Evolutionary conservation across 2,113 vertebrate genomes (phyloP).

Genomic region (Gallinago paraguaiae): DNA sequence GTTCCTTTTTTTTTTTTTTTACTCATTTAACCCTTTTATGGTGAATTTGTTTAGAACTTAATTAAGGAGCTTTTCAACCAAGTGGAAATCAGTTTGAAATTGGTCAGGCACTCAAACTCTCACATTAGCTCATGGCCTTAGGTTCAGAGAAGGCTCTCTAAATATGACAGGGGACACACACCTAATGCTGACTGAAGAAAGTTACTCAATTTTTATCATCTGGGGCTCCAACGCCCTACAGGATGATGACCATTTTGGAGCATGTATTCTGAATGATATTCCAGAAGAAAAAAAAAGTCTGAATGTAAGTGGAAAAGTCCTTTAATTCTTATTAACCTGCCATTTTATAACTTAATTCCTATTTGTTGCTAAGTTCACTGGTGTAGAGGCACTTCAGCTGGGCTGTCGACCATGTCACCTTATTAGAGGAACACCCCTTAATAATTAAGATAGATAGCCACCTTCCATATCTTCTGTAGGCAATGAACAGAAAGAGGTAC

Average conservation of each 20-base stretch:
- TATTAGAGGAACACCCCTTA: neutral
- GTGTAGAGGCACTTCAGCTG: neutral
- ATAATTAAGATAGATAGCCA: neutral
- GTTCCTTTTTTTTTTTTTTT: neutral
- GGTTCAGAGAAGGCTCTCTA: neutral
- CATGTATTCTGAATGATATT: neutral
- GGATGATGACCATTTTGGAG: neutral
- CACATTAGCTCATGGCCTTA: neutral
- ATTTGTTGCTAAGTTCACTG: neutral
- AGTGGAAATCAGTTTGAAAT: neutral
- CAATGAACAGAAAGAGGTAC: neutral
- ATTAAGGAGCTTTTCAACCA: neutral
- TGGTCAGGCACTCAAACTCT: neutral
- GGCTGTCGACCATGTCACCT: neutral
- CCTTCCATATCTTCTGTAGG: neutral
- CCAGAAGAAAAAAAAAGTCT: neutral
- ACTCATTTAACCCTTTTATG: neutral
- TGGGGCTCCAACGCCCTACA: neutral
- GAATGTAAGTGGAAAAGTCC: neutral
- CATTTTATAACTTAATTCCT: neutral
- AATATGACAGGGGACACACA: neutral
- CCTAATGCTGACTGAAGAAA: neutral
- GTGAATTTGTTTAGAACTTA: neutral
- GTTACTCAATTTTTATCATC: neutral
- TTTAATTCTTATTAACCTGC: neutral